A percentile compares a stretch with the other conserved stretches of the same genome.
Evolutionary conservation across 2,888 invertebrate genomes (phyloP).

Genomic region (Tenthredo amoena): DNA sequence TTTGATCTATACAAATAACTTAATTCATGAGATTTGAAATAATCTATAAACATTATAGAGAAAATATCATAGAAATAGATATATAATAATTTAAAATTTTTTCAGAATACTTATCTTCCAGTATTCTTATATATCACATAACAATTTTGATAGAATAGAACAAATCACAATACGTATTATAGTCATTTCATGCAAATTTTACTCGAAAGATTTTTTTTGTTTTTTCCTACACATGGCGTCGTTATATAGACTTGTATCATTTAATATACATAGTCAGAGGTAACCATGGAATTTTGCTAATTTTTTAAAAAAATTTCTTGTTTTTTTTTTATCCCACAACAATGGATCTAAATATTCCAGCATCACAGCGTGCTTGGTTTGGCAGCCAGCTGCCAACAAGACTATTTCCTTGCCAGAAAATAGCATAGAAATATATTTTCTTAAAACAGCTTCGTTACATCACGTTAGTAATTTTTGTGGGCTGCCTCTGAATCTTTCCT

Average conservation of each 20-base stretch:
- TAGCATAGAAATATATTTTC: conserved; percentile 63
- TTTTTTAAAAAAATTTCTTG: background rate
- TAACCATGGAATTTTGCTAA: background rate
- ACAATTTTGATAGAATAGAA: conserved; percentile 35
- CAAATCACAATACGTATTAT: conserved; percentile 34
- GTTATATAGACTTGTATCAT: conserved; percentile 7
- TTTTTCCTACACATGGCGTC: background rate
- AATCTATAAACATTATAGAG: background rate
- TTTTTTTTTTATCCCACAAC: background rate
- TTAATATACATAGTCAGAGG: background rate
- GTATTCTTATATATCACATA: conserved; percentile 31
- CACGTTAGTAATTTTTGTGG: conserved; percentile 74
- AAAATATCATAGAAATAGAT: conserved; percentile 21
- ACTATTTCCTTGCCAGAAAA: conserved; percentile 55
- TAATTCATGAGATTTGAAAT: conserved; percentile 8
- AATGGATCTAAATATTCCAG: conserved; percentile 50
- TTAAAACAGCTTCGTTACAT: conserved; percentile 66
- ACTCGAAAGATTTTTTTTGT: background rate
- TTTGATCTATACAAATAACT: background rate
- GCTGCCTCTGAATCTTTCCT: conserved; percentile 80
- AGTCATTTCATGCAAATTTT: conserved; percentile 39
- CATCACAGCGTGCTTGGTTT: conserved; percentile 53
- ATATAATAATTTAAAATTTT: conserved; percentile 26
- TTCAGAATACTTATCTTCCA: conserved; percentile 1
- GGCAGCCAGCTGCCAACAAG: conserved; percentile 61